These are phyloP conservation scores for Dipodomys ordii DNA, from an alignment of 2,113 vertebrate genomes.

Conservation along the genomic window DNA sequence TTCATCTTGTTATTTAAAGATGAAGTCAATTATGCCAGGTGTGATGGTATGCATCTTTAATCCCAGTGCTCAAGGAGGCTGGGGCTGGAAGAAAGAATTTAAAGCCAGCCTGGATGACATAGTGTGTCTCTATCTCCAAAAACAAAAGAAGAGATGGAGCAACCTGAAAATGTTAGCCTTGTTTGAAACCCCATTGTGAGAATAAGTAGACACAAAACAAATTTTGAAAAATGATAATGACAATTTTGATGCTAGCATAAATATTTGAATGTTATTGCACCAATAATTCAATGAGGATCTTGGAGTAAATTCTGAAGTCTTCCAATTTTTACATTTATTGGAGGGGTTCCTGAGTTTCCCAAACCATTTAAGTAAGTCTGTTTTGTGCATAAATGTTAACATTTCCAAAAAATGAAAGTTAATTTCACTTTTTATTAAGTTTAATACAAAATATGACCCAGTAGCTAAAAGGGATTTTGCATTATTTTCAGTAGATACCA, in stretches of 20 bases:
- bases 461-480: constrained; percentile 77
- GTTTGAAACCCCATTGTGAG: constrained; percentile 82
- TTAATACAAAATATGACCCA: constrained; percentile 69
- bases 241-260: constrained; percentile 72
- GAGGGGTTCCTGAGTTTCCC: constrained; percentile 80
- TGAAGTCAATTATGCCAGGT: constrained; percentile 49
- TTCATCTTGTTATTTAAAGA: constrained; percentile 79
- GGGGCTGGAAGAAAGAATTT: no score
- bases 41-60: no score
- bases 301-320: constrained; percentile 88
- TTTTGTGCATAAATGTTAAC: constrained; percentile 79
- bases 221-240: constrained; percentile 57
- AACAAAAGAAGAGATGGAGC: constrained; percentile 33
- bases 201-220: constrained; percentile 76
- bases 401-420: constrained; percentile 80
- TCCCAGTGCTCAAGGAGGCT: no score
- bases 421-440: constrained; percentile 77
- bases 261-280: constrained; percentile 81
- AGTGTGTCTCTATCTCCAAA: no score
- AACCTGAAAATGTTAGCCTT: constrained; percentile 71
- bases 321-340: constrained; percentile 86
- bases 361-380: constrained; percentile 66
- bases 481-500: constrained; percentile 83
- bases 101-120: no score
- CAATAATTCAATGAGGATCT: constrained; percentile 80